Conservation (phyloP, 2,888 invertebrate species). For the Prosopocoilus inquinatus region DNA sequence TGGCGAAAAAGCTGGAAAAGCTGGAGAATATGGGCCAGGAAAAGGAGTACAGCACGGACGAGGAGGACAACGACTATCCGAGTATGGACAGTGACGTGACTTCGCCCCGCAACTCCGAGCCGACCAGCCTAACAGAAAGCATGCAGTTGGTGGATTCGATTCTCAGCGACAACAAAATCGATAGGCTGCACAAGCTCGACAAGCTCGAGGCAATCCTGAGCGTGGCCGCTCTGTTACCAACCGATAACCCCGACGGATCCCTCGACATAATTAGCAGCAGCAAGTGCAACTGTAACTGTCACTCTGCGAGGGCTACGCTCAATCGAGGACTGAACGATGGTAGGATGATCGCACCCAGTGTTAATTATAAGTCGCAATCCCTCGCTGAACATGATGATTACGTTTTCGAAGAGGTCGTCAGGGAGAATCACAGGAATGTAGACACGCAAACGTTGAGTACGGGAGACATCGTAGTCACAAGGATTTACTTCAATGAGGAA, state of each 20-base stretch:
- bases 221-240: constrained; percentile 71
- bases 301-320: constrained; percentile 34
- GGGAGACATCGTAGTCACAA: constrained; percentile 88
- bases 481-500: constrained; percentile 59
- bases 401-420: constrained; percentile 44
- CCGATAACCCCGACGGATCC: constrained; percentile 50
- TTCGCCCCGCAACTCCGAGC: constrained; percentile 74
- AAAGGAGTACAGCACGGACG: constrained; percentile 65
- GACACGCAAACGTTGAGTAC: constrained; percentile 86
- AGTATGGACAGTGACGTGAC: constrained; percentile 76
- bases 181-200: constrained; percentile 81
- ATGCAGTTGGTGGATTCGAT: constrained; percentile 89
- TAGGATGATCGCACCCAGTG: constrained; percentile 43
- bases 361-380: constrained; percentile 33
- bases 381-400: neutral
- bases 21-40: constrained; percentile 78
- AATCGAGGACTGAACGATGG: constrained; percentile 34
- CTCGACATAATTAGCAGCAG: constrained; percentile 35
- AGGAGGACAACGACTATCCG: constrained; percentile 72
- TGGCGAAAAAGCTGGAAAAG: constrained; percentile 88
- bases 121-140: constrained; percentile 81
- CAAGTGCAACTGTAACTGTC: constrained; percentile 60
- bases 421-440: constrained; percentile 55
- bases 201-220: constrained; percentile 82
- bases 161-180: constrained; percentile 77